phyloP scores from a whole-genome alignment of 2,113 vertebrate species.

The Alosa alosa region DNA sequence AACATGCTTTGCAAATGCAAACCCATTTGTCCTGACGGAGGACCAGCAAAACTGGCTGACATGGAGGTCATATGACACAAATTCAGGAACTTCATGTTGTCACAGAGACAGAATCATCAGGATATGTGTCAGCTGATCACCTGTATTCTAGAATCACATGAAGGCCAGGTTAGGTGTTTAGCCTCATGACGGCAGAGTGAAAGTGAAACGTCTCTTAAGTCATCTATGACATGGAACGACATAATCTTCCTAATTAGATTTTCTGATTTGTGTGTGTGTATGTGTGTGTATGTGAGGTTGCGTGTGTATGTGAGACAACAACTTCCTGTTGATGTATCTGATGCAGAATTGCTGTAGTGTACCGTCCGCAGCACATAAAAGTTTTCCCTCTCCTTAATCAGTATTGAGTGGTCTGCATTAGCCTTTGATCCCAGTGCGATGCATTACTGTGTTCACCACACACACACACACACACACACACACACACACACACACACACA shows the following conservation, averaged over 20 bases:
- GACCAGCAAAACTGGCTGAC: constrained; percentile 61
- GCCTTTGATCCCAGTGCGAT: constrained; percentile 29
- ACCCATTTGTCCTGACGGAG: constrained; percentile 59
- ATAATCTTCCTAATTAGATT: neutral
- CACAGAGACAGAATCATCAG: constrained; percentile 9
- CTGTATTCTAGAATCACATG: constrained; percentile 23
- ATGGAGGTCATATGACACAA: constrained; percentile 49
- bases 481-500: constrained; percentile 3
- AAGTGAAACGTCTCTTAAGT: neutral
- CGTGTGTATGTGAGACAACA: neutral
- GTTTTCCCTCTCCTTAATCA: constrained; percentile 13
- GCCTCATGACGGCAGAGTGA: neutral
- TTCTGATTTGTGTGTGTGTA: constrained; percentile 23
- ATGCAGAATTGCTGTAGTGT: neutral
- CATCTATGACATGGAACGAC: neutral
- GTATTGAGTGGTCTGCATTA: constrained; percentile 33
- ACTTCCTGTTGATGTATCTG: too few relatives aligned
- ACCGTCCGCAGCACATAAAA: neutral
- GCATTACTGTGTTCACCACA: constrained; percentile 36
- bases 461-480: neutral
- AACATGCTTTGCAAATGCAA: constrained; percentile 30
- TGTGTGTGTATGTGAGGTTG: neutral
- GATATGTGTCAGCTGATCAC: constrained; percentile 30
- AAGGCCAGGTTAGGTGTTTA: constrained; percentile 24
- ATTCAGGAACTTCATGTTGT: constrained; percentile 15